phyloP scores from a whole-genome alignment of 1,140 invertebrate species.

The Zaprionus nigranus region DNA sequence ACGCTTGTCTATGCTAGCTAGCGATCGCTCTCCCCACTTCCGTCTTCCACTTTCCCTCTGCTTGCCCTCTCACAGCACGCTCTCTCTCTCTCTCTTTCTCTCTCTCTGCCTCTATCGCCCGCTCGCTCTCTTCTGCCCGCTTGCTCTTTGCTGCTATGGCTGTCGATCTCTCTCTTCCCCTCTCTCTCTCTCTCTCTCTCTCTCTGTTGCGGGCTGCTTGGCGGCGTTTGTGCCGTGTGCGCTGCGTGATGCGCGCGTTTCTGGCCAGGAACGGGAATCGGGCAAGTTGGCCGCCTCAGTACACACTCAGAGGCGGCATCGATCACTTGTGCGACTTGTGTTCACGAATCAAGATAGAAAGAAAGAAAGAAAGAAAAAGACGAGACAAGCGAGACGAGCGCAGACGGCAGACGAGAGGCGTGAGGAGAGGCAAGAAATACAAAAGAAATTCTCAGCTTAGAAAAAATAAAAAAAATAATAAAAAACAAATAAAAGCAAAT shows the following conservation, averaged over 20 bases:
- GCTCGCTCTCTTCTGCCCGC: slow-evolving; percentile 6
- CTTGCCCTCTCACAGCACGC: neutral
- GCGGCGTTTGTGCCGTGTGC: slow-evolving; percentile 69
- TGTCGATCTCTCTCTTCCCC: neutral
- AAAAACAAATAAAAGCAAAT: slow-evolving; percentile 16
- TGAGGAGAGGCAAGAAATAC: slow-evolving; percentile 31
- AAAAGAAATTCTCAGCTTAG: slow-evolving; percentile 35
- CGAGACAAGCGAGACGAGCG: slow-evolving; percentile 19
- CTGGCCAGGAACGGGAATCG: slow-evolving; percentile 55
- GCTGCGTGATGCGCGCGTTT: slow-evolving; percentile 66
- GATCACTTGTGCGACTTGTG: slow-evolving; percentile 77
- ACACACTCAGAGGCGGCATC: slow-evolving; percentile 84
- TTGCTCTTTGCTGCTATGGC: neutral
- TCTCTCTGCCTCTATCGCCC: neutral
- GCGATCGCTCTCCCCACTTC: slow-evolving; percentile 15
- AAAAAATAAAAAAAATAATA: slow-evolving; percentile 22
- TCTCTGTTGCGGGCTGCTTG: slow-evolving; percentile 6
- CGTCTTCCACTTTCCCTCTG: neutral
- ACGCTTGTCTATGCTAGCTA: slow-evolving; percentile 32
- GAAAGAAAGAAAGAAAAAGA: slow-evolving; percentile 25
- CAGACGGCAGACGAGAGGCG: slow-evolving; percentile 11
- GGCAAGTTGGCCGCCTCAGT: slow-evolving; percentile 64
- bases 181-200: slow-evolving; percentile 14
- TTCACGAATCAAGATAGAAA: slow-evolving; percentile 26
- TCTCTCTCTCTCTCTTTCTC: neutral